Conservation (phyloP, 2,113 vertebrate genomes). For the Cacatua alba region DNA sequence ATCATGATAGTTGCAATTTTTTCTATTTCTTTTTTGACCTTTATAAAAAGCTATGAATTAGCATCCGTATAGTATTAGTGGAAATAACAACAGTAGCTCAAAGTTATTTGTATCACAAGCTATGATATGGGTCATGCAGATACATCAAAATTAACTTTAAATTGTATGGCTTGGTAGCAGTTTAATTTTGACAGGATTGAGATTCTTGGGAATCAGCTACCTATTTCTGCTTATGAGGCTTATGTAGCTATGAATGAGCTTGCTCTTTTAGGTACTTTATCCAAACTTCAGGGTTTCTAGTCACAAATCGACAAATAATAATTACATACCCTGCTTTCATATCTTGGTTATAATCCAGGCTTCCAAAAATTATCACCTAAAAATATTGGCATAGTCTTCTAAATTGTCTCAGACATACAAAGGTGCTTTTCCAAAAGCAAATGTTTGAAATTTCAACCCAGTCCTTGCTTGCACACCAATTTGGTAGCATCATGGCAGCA, state of each 20-base stretch:
- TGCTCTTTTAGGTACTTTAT: neutral
- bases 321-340: fast-evolving
- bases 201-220: neutral
- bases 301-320: neutral
- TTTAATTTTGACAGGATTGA: neutral
- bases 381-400: neutral
- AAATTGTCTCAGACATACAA: neutral
- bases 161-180: neutral
- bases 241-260: neutral
- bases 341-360: neutral
- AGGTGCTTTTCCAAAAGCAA: neutral
- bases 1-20: neutral
- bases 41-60: neutral
- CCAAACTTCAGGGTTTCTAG: neutral
- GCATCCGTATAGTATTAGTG: neutral
- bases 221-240: neutral
- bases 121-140: neutral
- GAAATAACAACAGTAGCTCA: neutral
- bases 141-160: neutral
- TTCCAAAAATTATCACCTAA: neutral
- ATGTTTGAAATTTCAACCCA: neutral
- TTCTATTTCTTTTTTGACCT: neutral
- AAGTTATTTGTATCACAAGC: neutral
- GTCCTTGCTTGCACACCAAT: fast-evolving
- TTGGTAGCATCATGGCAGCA: neutral